Evolutionary conservation across 2,797 vertebrate genomes (phyloP).

Genomic region (Coccyzus lansbergi): DNA sequence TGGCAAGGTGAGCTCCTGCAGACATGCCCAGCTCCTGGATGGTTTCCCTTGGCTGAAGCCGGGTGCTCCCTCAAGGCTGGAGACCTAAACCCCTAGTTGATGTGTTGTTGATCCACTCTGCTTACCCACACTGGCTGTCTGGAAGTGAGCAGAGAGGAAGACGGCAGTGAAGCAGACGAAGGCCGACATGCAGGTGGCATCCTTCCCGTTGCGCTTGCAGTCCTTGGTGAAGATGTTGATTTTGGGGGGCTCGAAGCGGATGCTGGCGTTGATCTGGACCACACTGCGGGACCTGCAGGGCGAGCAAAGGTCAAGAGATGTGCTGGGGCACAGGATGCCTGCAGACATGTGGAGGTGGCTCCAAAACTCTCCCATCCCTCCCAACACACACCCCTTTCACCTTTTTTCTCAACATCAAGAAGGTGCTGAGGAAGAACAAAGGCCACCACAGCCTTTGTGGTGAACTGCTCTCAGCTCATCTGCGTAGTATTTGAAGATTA

Average conservation of each 20-base stretch:
- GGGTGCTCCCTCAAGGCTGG: rapidly evolving
- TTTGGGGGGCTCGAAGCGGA: conserved; percentile 91
- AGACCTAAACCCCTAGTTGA: too few relatives aligned
- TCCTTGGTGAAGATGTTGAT: conserved; percentile 98
- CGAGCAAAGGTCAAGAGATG: neutral
- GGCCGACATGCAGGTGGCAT: conserved; percentile 94
- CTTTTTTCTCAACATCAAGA: neutral
- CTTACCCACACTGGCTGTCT: conserved; percentile 86
- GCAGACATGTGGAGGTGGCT: neutral
- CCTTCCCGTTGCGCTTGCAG: conserved; percentile 89
- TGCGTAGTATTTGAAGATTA: neutral
- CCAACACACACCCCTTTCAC: neutral
- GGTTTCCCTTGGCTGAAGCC: neutral
- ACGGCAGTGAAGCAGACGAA: conserved; percentile 91
- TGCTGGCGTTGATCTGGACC: conserved; percentile 84
- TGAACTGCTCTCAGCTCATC: neutral
- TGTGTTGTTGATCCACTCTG: rapidly evolving
- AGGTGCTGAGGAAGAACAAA: neutral
- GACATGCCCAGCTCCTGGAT: neutral
- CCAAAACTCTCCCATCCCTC: neutral
- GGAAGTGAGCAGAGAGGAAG: conserved; percentile 85
- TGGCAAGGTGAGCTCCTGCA: neutral
- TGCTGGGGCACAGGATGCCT: rapidly evolving
- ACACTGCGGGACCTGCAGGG: conserved; percentile 89
- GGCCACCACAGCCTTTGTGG: neutral